Conservation (phyloP, 2,797 vertebrate genomes). For the Rhyacichthys aspro region DNA sequence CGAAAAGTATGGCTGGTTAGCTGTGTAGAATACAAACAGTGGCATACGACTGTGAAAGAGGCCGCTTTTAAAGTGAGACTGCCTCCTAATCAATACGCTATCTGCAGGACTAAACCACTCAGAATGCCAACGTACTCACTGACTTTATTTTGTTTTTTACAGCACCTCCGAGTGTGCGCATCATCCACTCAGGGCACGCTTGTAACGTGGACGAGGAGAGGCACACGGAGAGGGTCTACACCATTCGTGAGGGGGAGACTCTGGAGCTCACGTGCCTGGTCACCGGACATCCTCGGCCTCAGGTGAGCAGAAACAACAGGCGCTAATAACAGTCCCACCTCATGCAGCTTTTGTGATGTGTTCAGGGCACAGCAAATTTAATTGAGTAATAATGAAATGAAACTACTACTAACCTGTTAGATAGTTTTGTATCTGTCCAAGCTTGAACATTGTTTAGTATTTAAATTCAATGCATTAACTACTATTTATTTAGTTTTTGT, state of each 20-base stretch:
- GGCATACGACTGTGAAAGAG: no score
- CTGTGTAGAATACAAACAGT: conserved; percentile 14
- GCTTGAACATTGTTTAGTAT: no score
- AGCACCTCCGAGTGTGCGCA: conserved; percentile 94
- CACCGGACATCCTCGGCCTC: conserved; percentile 94
- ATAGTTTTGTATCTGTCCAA: no score
- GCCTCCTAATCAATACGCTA: conserved; percentile 50
- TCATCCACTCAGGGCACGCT: conserved; percentile 94
- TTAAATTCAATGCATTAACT: no score
- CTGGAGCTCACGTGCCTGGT: conserved; percentile 95
- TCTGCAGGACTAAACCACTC: conserved; percentile 43
- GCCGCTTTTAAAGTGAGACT: no score
- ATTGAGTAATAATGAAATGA: no score
- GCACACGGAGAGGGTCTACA: conserved; percentile 96
- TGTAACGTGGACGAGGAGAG: conserved; percentile 98
- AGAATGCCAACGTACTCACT: conserved; percentile 37
- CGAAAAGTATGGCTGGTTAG: conserved; percentile 9
- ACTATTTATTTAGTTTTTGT: no score
- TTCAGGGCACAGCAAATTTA: no score
- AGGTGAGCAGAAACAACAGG: conserved; percentile 81
- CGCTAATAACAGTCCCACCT: no score
- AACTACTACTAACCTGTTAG: no score
- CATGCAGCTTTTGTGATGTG: no score
- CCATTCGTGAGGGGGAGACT: conserved; percentile 95
- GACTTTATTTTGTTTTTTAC: conserved; percentile 31